Evolutionary conservation across 2,888 invertebrate genomes (phyloP).

Genomic region (Xestia xanthographa): DNA sequence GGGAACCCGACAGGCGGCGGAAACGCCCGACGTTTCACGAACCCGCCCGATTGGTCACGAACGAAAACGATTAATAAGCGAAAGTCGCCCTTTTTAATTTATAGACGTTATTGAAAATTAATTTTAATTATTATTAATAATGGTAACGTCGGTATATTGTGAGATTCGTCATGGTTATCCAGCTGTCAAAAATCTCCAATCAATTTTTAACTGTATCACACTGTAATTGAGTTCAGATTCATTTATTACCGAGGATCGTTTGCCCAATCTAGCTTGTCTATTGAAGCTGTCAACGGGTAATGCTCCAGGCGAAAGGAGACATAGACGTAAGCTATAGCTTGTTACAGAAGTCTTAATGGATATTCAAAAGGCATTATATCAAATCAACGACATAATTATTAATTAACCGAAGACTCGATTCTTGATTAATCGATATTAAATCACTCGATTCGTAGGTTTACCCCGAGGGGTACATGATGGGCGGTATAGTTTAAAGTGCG

Average conservation of each 20-base stretch:
- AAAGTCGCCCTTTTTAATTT: constrained; percentile 76
- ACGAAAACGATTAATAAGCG: constrained; percentile 70
- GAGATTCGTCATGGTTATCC: constrained; percentile 59
- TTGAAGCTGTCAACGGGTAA: constrained; percentile 53
- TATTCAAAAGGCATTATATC: constrained; percentile 61
- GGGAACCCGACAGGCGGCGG: constrained; percentile 67
- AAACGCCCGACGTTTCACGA: constrained; percentile 67
- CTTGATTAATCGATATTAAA: constrained; percentile 62
- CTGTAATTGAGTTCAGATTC: constrained; percentile 40
- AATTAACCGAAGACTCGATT: constrained; percentile 61
- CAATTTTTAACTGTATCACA: constrained; percentile 33
- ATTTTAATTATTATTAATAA: constrained; percentile 78
- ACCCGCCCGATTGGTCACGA: constrained; percentile 69
- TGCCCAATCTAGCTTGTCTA: constrained; percentile 51
- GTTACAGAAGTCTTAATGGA: constrained; percentile 64
- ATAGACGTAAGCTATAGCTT: constrained; percentile 53
- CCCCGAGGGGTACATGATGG: constrained; percentile 45
- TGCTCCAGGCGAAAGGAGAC: constrained; percentile 61
- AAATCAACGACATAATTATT: constrained; percentile 68
- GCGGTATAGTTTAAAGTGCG: constrained; percentile 53
- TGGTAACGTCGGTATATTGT: constrained; percentile 69
- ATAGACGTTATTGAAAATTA: constrained; percentile 76
- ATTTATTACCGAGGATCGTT: constrained; percentile 17
- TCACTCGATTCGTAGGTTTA: constrained; percentile 53
- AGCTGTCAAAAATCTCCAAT: constrained; percentile 47